Conservation (phyloP, 2,888 invertebrate genomes). For the Drosophila pseudotakahashii region DNA sequence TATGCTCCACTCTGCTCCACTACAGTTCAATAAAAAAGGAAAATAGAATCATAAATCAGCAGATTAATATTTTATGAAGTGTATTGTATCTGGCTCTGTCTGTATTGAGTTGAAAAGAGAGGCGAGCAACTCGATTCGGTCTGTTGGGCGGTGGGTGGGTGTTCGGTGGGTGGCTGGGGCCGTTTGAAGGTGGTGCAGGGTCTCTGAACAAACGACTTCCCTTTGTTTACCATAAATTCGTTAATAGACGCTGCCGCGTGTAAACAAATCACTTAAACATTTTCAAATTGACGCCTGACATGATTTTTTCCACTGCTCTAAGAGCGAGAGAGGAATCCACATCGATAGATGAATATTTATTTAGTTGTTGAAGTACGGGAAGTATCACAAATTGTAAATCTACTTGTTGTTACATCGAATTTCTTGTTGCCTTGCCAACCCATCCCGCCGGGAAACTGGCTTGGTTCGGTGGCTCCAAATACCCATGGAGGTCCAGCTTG, state of each 20-base stretch:
- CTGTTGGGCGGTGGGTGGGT: neutral
- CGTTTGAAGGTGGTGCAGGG: slow-evolving; percentile 17
- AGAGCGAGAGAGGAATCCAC: slow-evolving; percentile 25
- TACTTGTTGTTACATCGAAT: slow-evolving; percentile 58
- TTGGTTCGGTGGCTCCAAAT: slow-evolving; percentile 5
- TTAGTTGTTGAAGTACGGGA: slow-evolving; percentile 77
- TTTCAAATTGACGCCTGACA: slow-evolving; percentile 80
- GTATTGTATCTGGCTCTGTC: slow-evolving; percentile 58
- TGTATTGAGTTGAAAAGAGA: slow-evolving; percentile 36
- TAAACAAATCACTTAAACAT: slow-evolving; percentile 83
- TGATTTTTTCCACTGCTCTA: slow-evolving; percentile 66
- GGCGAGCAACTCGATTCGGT: slow-evolving; percentile 12
- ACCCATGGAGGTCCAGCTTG: slow-evolving; percentile 31
- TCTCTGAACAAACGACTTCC: slow-evolving; percentile 76
- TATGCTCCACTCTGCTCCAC: slow-evolving; percentile 6
- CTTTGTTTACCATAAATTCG: slow-evolving; percentile 81
- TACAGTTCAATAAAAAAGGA: slow-evolving; percentile 69
- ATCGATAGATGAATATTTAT: slow-evolving; percentile 75
- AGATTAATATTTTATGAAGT: slow-evolving; percentile 81
- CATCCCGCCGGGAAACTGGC: slow-evolving; percentile 41
- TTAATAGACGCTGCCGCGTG: slow-evolving; percentile 81
- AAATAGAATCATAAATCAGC: slow-evolving; percentile 78
- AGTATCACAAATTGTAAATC: slow-evolving; percentile 77
- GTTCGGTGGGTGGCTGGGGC: slow-evolving; percentile 45
- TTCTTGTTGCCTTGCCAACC: slow-evolving; percentile 38